Conservation (phyloP, 2,888 invertebrate species). For the Chymomyza amoena region DNA sequence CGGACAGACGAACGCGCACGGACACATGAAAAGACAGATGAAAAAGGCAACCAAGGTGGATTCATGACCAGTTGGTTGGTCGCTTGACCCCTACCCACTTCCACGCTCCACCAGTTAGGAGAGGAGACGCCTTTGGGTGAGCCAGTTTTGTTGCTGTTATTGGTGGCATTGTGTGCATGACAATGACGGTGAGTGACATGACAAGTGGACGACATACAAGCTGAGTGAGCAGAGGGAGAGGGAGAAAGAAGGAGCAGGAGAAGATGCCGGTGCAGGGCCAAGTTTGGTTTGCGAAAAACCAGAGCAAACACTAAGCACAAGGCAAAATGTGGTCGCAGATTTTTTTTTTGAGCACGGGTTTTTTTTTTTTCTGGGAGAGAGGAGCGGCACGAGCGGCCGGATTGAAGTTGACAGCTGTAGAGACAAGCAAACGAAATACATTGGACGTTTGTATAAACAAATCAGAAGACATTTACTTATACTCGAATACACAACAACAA, state of each 20-base stretch:
- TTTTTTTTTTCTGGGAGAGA: neutral
- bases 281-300: conserved; percentile 39
- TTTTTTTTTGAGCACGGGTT: conserved; percentile 41
- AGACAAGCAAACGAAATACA: conserved; percentile 46
- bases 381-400: conserved; percentile 30
- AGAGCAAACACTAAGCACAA: conserved; percentile 49
- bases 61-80: conserved; percentile 35
- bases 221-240: neutral
- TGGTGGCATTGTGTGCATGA: conserved; percentile 56
- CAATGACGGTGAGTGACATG: conserved; percentile 69
- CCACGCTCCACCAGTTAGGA: neutral
- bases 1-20: neutral
- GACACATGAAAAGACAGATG: neutral
- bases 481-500: conserved; percentile 7
- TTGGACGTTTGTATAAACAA: conserved; percentile 47
- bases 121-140: conserved; percentile 10
- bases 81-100: conserved; percentile 1
- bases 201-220: conserved; percentile 65
- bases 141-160: neutral
- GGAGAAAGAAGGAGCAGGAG: conserved; percentile 14
- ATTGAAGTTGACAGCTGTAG: conserved; percentile 65
- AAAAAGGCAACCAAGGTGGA: conserved; percentile 18
- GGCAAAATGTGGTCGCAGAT: conserved; percentile 43
- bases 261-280: neutral
- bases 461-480: conserved; percentile 46